Evolutionary conservation across 2,888 invertebrate species (phyloP), one percentile per base, ranked within the genome.

Genomic region (Bedellia somnulentella): DNA sequence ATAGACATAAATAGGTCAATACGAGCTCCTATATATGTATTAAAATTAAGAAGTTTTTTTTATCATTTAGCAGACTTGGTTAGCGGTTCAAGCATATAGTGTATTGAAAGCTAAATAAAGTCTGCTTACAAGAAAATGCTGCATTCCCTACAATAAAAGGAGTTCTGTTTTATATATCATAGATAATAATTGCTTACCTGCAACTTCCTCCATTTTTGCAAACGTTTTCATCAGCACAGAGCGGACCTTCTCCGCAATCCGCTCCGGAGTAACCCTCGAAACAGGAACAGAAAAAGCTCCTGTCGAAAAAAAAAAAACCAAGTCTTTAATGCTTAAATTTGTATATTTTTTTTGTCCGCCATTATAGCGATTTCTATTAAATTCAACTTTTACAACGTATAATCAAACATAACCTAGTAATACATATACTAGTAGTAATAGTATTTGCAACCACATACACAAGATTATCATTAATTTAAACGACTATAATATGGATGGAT

Each of bases 121-220:
- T n/a, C n/a, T 25, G 13, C 11, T 25, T 25, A 13, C 12, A 25
- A n/a, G n/a, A n/a, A n/a, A n/a, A n/a, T n/a, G n/a, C n/a, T n/a
- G n/a, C n/a, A n/a, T n/a, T n/a, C n/a, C n/a, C n/a, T n/a, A n/a
- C n/a, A n/a, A n/a, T n/a, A n/a, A n/a, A n/a, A n/a, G n/a, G n/a
- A n/a, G n/a, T n/a, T n/a, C 23, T 6, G 6, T 23, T n/a, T 24
- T 11, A 4, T 10, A 8, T 5, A 24, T 6, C 9, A n/a, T 4
- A n/a, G 36, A 34, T 33, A 31, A 16, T 26, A 16, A 22, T 16
- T 13, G 21, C 66, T 79, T 81, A 93, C 93, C 88, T 85, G 84
- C 93, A 93, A 29, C 81, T 85, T 36, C 89, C 92, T 21, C 86
- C 88, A 48, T 92, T 91, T 58, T 83, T 81, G 61, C 93, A 93